Base-by-base conservation (phyloP, 2,797 vertebrate genomes). In the Pangasius krempfi region DNA sequence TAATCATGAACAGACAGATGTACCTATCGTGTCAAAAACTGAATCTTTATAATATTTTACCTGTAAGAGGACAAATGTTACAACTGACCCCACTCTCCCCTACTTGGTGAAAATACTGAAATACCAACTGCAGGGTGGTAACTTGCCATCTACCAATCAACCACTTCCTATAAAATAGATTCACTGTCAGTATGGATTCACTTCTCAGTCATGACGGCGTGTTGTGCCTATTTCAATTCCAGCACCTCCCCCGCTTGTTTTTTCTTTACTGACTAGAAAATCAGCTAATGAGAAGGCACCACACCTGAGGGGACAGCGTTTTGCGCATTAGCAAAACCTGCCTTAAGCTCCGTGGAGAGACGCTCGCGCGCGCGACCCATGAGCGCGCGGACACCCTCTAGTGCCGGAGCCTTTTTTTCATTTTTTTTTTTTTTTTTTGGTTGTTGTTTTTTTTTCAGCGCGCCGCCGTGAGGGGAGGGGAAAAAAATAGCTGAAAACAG, bases 351-450 rank as follows among this genome's bases (percentile, higher is more conserved):
- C 58, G 18, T 44, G 33, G 37, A 64, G 60, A 86, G 37, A 47
- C 58, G 20, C 27, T n/a, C 88, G 76, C 84, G 78, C 83, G 84
- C 87, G 79, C 70, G 68, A 47, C 90, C 54, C 22, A 30, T 84
- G 62, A 52, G 91, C 88, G 88, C 88, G 88, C 92, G 88, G 86
- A 91, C 91, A 86, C 91, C 91, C 92, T 92, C 92, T 92, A 91
- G 90, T 89, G 92, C 91, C 84, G 87, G 86, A 64, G 56, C 30
- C 30, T 50, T 2, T 52, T 30, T 37, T 14, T 64, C 12, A 5
- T 40, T 6, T 79, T 0, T 54, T 1, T 14, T 22, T 22, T 2
- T 44, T 4, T 8, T 2, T 18, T 33, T 9, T 8, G 8, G 1
- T 47, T 47, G 0, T 47, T 47, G 0, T 47, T 47, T 47, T 47